A percentile compares a stretch with the other conserved stretches of the same genome.
These are phyloP conservation scores for Axis porcinus DNA, from an alignment of 2,113 vertebrate genomes.

Conservation along the genomic window DNA sequence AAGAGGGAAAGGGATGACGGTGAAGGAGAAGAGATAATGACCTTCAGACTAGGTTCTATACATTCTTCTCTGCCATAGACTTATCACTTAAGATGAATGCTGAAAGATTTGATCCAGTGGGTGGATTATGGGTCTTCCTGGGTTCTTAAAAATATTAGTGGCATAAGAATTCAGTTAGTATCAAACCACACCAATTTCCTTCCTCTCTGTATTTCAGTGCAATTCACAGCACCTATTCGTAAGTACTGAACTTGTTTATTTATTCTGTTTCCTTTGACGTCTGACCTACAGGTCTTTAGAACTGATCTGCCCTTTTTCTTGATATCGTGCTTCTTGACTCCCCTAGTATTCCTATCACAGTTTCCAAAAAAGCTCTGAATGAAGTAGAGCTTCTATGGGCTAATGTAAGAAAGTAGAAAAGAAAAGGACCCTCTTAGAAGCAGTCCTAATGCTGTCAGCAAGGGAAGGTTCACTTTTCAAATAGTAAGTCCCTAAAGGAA, in stretches of 20 bases:
- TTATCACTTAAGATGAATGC: background rate
- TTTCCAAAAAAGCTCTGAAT: background rate
- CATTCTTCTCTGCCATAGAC: no score
- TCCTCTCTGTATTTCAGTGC: slow-evolving; percentile 59
- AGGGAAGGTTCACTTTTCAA: background rate
- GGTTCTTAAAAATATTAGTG: background rate
- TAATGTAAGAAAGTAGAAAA: background rate
- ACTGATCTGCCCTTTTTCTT: background rate
- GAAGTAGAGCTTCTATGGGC: background rate
- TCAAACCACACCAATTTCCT: background rate
- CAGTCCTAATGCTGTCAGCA: background rate
- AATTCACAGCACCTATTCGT: slow-evolving; percentile 63
- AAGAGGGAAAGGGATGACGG: background rate
- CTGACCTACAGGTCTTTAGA: background rate
- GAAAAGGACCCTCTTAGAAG: background rate
- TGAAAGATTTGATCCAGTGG: background rate
- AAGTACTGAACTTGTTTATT: slow-evolving; percentile 16
- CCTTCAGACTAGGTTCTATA: background rate
- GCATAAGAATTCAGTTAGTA: background rate
- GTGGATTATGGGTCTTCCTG: background rate
- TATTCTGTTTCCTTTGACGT: background rate
- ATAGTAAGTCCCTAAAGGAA: background rate
- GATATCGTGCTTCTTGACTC: background rate
- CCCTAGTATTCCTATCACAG: background rate
- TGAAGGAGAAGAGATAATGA: background rate